These are phyloP conservation scores for Baronia brevicornis DNA, from an alignment of 2,888 invertebrate species.

Conservation along the genomic window DNA sequence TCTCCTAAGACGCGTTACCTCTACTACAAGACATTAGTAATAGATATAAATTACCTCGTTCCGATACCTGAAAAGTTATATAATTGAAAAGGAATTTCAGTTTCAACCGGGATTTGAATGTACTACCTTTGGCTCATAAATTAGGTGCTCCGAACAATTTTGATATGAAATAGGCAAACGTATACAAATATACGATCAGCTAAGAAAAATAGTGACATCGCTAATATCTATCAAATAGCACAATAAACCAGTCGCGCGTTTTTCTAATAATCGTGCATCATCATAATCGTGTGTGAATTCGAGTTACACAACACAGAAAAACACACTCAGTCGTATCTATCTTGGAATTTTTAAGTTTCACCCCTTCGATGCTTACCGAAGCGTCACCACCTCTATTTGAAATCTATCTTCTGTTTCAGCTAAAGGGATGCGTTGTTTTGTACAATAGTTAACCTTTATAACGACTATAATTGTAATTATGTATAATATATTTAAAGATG, in stretches of 20 bases:
- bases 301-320: conserved; percentile 30
- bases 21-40: too few relatives aligned
- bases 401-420: conserved; percentile 71
- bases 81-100: too few relatives aligned
- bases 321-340: conserved; percentile 38
- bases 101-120: too few relatives aligned
- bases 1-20: too few relatives aligned
- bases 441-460: conserved; percentile 64
- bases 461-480: conserved; percentile 72
- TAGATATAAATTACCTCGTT: too few relatives aligned
- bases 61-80: too few relatives aligned
- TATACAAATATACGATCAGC: too few relatives aligned
- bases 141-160: too few relatives aligned
- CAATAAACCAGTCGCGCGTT: conserved; percentile 28
- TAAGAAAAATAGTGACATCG: too few relatives aligned
- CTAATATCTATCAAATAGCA: conserved; percentile 15
- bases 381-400: conserved; percentile 64
- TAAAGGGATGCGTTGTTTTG: conserved; percentile 71
- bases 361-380: conserved; percentile 39
- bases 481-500: conserved; percentile 67
- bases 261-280: conserved; percentile 55
- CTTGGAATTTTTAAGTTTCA: conserved; percentile 68
- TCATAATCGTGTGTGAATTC: conserved; percentile 42
- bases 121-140: too few relatives aligned
- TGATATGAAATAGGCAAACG: too few relatives aligned